Percentiles rank a stretch among this genome's conserved stretches.
phyloP scores from a whole-genome alignment of 2,113 vertebrate genomes.

The Hemibagrus wyckioides region DNA sequence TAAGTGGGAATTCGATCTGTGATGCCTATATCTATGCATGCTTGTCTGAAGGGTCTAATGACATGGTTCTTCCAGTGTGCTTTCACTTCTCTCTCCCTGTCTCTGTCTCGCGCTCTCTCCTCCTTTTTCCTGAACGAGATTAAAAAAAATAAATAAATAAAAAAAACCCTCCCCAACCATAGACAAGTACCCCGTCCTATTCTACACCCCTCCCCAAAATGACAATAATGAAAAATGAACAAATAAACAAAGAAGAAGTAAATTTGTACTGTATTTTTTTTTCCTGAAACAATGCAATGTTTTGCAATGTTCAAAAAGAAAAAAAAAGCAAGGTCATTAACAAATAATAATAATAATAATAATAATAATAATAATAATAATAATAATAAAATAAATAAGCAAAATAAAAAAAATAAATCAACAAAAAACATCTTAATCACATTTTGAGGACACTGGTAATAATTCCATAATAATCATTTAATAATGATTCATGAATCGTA shows the following conservation, averaged over 20 bases:
- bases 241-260: slow-evolving; percentile 70
- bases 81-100: slow-evolving; percentile 44
- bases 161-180: slow-evolving; percentile 54
- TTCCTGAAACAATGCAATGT: slow-evolving; percentile 5
- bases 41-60: slow-evolving; percentile 67
- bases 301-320: background rate
- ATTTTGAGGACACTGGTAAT: slow-evolving; percentile 2
- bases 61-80: slow-evolving; percentile 67
- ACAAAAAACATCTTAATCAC: slow-evolving; percentile 6
- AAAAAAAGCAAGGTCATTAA: slow-evolving; percentile 12
- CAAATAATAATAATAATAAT: background rate
- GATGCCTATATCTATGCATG: slow-evolving; percentile 76
- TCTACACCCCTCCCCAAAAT: slow-evolving; percentile 56
- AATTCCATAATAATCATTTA: background rate
- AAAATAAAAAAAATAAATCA: background rate
- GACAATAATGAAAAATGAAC: slow-evolving; percentile 66
- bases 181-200: slow-evolving; percentile 54
- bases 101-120: slow-evolving; percentile 47
- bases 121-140: slow-evolving; percentile 61
- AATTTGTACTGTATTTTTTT: slow-evolving; percentile 27
- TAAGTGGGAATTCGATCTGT: slow-evolving; percentile 49
- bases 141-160: slow-evolving; percentile 32
- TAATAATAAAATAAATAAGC: background rate
- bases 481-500: slow-evolving; percentile 12
- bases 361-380: background rate